A percentile compares a stretch with the other conserved stretches of the same genome.
These are phyloP conservation scores for Gymnothorax reevesii DNA, from an alignment of 2,797 vertebrate species.

Conservation along the genomic window DNA sequence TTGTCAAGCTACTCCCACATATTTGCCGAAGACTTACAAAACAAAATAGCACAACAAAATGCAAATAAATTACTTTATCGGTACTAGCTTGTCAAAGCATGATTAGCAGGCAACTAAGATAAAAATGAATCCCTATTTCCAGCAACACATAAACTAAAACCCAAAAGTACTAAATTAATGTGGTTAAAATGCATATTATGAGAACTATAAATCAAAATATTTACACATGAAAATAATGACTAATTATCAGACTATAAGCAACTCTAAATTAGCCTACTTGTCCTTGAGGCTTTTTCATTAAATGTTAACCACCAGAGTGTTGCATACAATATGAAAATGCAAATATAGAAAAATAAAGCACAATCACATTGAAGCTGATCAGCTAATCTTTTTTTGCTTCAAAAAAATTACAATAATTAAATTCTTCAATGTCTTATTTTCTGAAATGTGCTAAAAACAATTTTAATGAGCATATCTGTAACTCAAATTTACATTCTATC, in stretches of 20 bases:
- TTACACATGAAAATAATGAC: neutral
- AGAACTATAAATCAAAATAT: neutral
- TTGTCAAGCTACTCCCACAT: neutral
- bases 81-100: neutral
- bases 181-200: neutral
- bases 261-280: neutral
- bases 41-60: neutral
- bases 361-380: too few relatives aligned
- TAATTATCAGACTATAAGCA: neutral
- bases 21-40: neutral
- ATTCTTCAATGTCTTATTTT: neutral
- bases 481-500: neutral
- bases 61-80: neutral
- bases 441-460: neutral
- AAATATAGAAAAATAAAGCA: neutral
- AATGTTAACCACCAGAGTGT: neutral
- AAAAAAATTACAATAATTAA: neutral
- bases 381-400: too few relatives aligned
- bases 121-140: neutral
- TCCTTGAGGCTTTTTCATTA: neutral
- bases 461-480: neutral
- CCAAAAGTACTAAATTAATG: slow-evolving; percentile 4
- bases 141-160: neutral
- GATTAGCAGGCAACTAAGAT: neutral
- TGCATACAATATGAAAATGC: neutral